These are phyloP conservation scores for Drosophila kohkoa DNA, from an alignment of 1,140 invertebrate genomes.

Conservation along the genomic window DNA sequence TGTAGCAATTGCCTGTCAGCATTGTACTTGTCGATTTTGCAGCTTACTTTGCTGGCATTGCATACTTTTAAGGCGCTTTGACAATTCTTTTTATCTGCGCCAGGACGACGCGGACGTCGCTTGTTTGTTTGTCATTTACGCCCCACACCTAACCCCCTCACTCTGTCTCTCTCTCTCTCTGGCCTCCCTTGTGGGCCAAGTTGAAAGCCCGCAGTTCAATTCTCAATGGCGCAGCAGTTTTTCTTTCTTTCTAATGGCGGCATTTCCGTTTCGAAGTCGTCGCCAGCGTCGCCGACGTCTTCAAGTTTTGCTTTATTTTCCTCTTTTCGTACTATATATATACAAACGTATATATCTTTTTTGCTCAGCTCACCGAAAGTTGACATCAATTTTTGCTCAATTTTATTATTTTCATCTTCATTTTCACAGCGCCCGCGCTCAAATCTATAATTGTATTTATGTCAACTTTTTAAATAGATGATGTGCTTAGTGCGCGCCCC, in stretches of 20 bases:
- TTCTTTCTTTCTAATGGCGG: constrained; percentile 79
- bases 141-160: constrained; percentile 31
- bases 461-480: constrained; percentile 83
- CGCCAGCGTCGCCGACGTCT: constrained; percentile 32
- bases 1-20: constrained; percentile 84
- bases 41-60: constrained; percentile 83
- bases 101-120: constrained; percentile 73
- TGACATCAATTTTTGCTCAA: constrained; percentile 82
- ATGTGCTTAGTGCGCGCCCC: constrained; percentile 51
- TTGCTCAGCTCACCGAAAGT: constrained; percentile 53
- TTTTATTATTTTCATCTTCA: constrained; percentile 83
- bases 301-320: constrained; percentile 32
- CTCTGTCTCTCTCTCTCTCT: not conserved
- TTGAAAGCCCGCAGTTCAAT: constrained; percentile 79
- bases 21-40: constrained; percentile 83
- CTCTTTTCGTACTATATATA: not conserved
- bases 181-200: constrained; percentile 47
- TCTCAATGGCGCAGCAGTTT: constrained; percentile 83
- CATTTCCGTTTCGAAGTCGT: constrained; percentile 69
- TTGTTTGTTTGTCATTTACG: constrained; percentile 83
- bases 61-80: constrained; percentile 83
- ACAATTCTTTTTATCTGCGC: constrained; percentile 83
- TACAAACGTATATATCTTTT: not conserved
- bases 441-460: constrained; percentile 85
- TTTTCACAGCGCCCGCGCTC: constrained; percentile 66